Percentiles rank a stretch among this genome's conserved stretches.
Conservation (phyloP, 1,140 invertebrate species). For the Aphaenogaster floridana region DNA sequence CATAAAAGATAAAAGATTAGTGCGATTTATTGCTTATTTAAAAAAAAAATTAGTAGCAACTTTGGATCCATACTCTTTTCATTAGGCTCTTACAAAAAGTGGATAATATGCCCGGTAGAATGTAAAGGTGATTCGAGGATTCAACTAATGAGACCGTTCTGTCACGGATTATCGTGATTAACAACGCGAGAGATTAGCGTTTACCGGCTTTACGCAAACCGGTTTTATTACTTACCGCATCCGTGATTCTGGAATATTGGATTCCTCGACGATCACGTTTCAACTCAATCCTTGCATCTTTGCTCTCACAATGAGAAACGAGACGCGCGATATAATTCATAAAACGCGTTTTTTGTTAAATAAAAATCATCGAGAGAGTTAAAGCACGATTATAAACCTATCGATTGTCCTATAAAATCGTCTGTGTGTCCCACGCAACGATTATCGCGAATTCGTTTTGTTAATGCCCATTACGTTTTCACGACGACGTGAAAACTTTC, state of each 20-base stretch:
- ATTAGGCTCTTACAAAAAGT: background rate
- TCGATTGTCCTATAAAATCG: background rate
- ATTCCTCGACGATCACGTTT: slow-evolving; percentile 40
- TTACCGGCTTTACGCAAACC: slow-evolving; percentile 41
- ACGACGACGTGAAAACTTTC: background rate
- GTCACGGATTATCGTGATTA: slow-evolving; percentile 41
- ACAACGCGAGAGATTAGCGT: slow-evolving; percentile 50
- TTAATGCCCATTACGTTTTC: background rate
- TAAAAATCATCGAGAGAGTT: background rate
- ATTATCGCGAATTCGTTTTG: slow-evolving; percentile 1
- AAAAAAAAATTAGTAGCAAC: background rate
- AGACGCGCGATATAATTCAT: background rate
- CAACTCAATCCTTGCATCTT: slow-evolving; percentile 38
- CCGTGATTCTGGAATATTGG: slow-evolving; percentile 58
- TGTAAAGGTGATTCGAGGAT: slow-evolving; percentile 43
- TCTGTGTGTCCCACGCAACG: background rate
- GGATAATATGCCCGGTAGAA: background rate
- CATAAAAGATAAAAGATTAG: background rate
- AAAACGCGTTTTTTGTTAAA: background rate
- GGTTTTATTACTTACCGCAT: slow-evolving; percentile 53
- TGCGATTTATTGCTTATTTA: background rate
- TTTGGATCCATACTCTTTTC: background rate
- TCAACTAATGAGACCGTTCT: slow-evolving; percentile 48
- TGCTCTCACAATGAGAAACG: slow-evolving; percentile 20
- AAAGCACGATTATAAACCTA: background rate